Base-by-base conservation (phyloP, 2,888 invertebrate genomes). In the Carcina quercana region DNA sequence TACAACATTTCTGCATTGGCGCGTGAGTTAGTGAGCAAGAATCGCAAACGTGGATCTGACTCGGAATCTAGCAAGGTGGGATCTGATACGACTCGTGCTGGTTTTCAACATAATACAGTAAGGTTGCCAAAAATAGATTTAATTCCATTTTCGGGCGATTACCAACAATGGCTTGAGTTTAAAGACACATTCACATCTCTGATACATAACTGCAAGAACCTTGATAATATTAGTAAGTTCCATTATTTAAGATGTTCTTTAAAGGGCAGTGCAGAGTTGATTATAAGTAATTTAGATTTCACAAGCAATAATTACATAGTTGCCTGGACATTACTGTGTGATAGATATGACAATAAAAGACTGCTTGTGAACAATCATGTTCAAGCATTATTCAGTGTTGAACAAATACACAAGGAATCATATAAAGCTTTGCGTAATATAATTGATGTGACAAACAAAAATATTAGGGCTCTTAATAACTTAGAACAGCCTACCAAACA, bases 391-490 rank as follows among this genome's bases (percentile, higher is more conserved):
- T 31, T 38, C 17, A 38, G 32, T 11, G 10, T 41, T 6, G 14
- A 35, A 12, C 15, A 30, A 7, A 20, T 35, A 15, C 5, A n/a
- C 2, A 20, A 32, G 3, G 41, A 39, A 13, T 34, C 34, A 6
- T 15, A 11, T n/a, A 17, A 12, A 5, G 3, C 31, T 6, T 14
- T 42, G 6, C 13, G 39, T 5, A 29, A 21, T 25, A 2, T 43
- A 2, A 28, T 38, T 5, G 43, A 43, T 25, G 15, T 27, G 14
- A 21, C 42, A 7, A 33, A 35, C 1, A 50, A 45, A 32, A 51
- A 54, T 31, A 35, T 55, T 31, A 38, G 47, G 37, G 53, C 57
- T 45, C 27, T 49, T 2, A 11, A n/a, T n/a, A 43, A 28, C 3
- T 28, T 49, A 12, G 46, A 44, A 1, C 34, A 42, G 22, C 45